Base-by-base conservation (phyloP, 37 sponge, comb jelly and placozoan species). In the Spongia lamella region DNA sequence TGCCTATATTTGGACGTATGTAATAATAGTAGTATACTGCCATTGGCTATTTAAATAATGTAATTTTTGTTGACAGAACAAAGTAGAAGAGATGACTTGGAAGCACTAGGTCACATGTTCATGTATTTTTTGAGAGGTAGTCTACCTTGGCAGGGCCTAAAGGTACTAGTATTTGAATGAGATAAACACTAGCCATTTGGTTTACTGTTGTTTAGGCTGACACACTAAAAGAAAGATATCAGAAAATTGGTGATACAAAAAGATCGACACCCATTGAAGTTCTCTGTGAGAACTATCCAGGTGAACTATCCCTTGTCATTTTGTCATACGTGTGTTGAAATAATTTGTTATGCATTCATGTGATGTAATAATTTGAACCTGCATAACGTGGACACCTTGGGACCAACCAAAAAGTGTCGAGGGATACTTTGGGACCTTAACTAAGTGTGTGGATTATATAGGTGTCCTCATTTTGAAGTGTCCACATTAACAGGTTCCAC, bases 91-190 rank as follows among this genome's bases (percentile, higher is more conserved):
- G 98, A 97, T 70, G 98, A 97, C 57, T 64, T 97, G 70, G 98
- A 97, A 66, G 98, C 98, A 39, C 68, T 97, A 24, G 98, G 98
- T 11, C 95, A 97, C 86, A 97, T 97, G 98, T 97, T 97, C 71
- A 89, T 97, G 95, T 97, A 97, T 73, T 97, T 97, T 56, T 71
- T 97, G 38, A 81, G 98, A 61, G 98, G 98, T 0, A 94, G 95
- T 53, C 68, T 97, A 36, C 98, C 98, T 7, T 97, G 98, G 98
- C 98, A 97, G 38, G 98, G 98, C 21, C 76, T 97, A 43, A 97
- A 91, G 85, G 90, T 89, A n/a, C n/a, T n/a, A n/a, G n/a, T n/a
- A n/a, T n/a, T n/a, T n/a, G n/a, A n/a, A n/a, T n/a, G n/a, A 65
- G 21, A 31, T 26, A 4, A 36, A 6, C 38, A 16, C 38, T 49